Conservation (phyloP, 2,797 vertebrate genomes). For the Ptychobarbus kaznakovi region DNA sequence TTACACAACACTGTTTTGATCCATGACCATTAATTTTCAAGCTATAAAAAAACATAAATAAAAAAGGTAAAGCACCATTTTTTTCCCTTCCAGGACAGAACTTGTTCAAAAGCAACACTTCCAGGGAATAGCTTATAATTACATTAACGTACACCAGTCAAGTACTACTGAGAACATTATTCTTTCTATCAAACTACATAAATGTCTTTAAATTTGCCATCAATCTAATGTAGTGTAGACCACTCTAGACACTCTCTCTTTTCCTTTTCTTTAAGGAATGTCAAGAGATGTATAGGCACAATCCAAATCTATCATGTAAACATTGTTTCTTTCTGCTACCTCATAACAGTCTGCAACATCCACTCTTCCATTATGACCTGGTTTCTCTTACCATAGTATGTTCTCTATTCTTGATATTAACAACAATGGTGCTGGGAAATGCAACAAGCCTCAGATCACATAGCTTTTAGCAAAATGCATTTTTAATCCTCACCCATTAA, state of each 20-base stretch:
- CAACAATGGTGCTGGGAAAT: conserved; percentile 10
- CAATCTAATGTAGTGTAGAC: conserved; percentile 42
- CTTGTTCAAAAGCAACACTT: conserved; percentile 55
- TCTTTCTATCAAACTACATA: conserved; percentile 39
- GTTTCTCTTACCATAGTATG: conserved; percentile 12
- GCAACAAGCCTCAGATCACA: conserved; percentile 24
- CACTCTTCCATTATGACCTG: conserved; percentile 31
- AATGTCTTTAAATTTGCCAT: conserved; percentile 46
- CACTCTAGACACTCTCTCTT: conserved; percentile 52
- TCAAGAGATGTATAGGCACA: conserved; percentile 70
- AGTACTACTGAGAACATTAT: conserved; percentile 53
- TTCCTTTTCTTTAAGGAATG: conserved; percentile 67
- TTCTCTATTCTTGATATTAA: conserved; percentile 21
- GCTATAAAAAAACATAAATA: conserved; percentile 51
- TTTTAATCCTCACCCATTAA: conserved; percentile 38
- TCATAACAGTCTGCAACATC: conserved; percentile 57
- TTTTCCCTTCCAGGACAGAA: conserved; percentile 36
- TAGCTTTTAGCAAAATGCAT: conserved; percentile 29
- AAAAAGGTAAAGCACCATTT: conserved; percentile 67
- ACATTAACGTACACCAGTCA: conserved; percentile 65
- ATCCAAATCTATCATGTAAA: conserved; percentile 68
- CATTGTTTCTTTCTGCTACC: conserved; percentile 53
- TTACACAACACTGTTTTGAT: conserved; percentile 54
- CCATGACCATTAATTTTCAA: conserved; percentile 39
- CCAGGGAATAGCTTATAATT: conserved; percentile 58